Evolutionary conservation across 2,888 invertebrate species (phyloP).

Genomic region (Oscheius sp.): DNA sequence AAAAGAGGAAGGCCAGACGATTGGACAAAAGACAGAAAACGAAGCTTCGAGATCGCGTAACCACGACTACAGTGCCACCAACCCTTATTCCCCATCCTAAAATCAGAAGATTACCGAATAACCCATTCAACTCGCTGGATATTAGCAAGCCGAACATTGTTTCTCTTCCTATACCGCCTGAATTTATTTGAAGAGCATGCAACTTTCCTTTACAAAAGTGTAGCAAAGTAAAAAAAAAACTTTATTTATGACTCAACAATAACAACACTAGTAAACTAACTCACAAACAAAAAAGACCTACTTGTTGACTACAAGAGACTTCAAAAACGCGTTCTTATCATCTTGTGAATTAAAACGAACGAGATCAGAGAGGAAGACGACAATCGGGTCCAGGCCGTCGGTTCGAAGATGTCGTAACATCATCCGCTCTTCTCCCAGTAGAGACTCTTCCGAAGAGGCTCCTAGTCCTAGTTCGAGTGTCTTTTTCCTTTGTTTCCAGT

Average conservation of each 20-base stretch:
- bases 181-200: not conserved
- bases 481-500: conserved; percentile 26
- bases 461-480: not conserved
- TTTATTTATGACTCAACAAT: not conserved
- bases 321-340: conserved; percentile 22
- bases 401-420: conserved; percentile 15
- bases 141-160: conserved; percentile 50
- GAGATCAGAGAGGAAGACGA: conserved; percentile 18
- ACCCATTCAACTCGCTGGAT: conserved; percentile 46
- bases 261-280: not conserved
- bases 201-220: not conserved
- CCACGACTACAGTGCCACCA: conserved; percentile 12
- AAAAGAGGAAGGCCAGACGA: conserved; percentile 28
- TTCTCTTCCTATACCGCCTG: conserved; percentile 46
- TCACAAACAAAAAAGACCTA: not conserved
- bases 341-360: not conserved
- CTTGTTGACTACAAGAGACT: not conserved
- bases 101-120: conserved; percentile 47
- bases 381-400: conserved; percentile 1
- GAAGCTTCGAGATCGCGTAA: not conserved
- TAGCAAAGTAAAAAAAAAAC: too few species aligned
- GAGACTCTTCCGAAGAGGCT: not conserved
- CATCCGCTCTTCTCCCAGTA: conserved; percentile 22
- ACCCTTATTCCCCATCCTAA: conserved; percentile 28
- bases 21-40: not conserved